Evolutionary conservation across 2,888 invertebrate species (phyloP), one percentile per base, ranked within the genome.

Genomic region (Coleophora deauratella): DNA sequence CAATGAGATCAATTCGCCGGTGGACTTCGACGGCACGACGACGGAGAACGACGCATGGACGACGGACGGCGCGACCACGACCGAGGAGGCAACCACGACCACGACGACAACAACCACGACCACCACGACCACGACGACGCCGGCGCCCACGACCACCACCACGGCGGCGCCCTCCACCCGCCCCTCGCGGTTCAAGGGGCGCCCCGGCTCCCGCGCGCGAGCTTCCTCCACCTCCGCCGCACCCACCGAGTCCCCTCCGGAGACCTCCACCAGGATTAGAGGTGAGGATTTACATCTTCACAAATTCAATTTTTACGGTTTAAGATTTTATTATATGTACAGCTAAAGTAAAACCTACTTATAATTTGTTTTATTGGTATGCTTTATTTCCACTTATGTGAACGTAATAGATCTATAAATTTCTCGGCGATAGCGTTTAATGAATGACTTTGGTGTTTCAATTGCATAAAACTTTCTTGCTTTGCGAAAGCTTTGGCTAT

Each of bases 31-130:
- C 35, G 77, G 75, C 0, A 70, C 78, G 1, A 78, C 85, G 0
- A 78, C 79, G 0, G 50, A 72, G 1, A 75, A 70, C 3, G 73
- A 76, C 15, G 79, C 77, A 1, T 54, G 57, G 2, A 74, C 69
- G 56, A 79, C 86, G 0, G 88, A 88, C 2, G 86, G 88, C 10
- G 70, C 75, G 1, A 46, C 77, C 42, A 72, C 73, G 34, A 85
- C 86, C 0, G 81, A 85, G 1, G 86, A 86, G 41, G 86, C 85
- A 47, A 71, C 75, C 2, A 84, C 88, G 0, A 81, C 88, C 0
- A 82, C 88, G 0, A 85, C 87, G 0, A 88, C 88, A 0, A 88
- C 88, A 0, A 87, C 89, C 0, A 88, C 89, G 0, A 87, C 89
- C 0, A 88, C 89, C 0, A 88, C 88, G 0, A 87, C 89, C 0